Percentiles rank a stretch among this genome's conserved stretches.
Evolutionary conservation across 2,888 invertebrate species (phyloP).

Genomic region (Leptopilina syphax): DNA sequence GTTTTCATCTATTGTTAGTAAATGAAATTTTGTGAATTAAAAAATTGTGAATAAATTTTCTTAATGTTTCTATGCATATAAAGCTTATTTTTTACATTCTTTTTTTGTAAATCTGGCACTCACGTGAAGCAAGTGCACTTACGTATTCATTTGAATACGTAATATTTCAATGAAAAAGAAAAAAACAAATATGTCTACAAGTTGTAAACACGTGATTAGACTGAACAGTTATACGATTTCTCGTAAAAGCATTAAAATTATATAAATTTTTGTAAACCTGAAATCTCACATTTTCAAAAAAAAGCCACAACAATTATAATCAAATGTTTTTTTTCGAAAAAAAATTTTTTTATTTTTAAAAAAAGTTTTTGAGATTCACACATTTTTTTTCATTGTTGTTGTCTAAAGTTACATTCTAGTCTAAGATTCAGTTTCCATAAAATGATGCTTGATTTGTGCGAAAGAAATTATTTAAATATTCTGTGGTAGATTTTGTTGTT

Average conservation of each 20-base stretch:
- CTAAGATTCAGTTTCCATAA: too few species aligned
- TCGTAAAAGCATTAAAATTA: conserved; percentile 12
- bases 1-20: neutral
- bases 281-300: neutral
- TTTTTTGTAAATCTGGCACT: conserved; percentile 3
- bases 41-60: neutral
- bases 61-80: neutral
- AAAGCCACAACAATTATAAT: too few species aligned
- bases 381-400: too few species aligned
- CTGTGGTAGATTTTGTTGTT: too few species aligned
- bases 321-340: too few species aligned
- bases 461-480: too few species aligned
- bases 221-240: conserved; percentile 12
- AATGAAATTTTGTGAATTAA: neutral
- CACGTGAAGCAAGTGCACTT: conserved; percentile 4
- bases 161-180: conserved; percentile 8
- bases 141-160: conserved; percentile 24
- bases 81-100: neutral
- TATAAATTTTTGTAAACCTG: conserved; percentile 8
- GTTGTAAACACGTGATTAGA: conserved; percentile 13
- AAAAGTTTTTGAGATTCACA: too few species aligned
- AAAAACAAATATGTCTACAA: conserved; percentile 28
- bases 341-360: too few species aligned
- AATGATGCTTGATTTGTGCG: too few species aligned
- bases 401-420: too few species aligned